Evolutionary conservation across 2,113 vertebrate genomes (phyloP), one percentile per base, ranked within the genome.

Genomic region (Lonchura striata): DNA sequence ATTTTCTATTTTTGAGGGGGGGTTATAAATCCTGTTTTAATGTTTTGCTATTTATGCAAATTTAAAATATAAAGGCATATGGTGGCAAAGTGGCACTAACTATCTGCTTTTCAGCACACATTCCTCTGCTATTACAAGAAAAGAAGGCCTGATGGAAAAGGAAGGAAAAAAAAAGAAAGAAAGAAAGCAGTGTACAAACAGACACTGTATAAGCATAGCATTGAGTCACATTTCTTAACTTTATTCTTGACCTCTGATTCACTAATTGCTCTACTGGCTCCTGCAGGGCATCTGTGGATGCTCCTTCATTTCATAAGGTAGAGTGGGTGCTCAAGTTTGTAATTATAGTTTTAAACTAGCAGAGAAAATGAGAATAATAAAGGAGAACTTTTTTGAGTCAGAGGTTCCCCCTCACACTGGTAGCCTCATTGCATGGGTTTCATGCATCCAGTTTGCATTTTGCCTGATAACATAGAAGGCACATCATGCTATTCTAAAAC

Each of bases 1-100:
- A 94, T 94, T 96, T 95, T 88, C 90, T 90, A 18, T 42, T 94
- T 96, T 86, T 95, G 66, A 82, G 91, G 65, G 77, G 82, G 71
- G 70, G 56, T 81, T 96, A 96, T 95, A 96, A 96, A 93, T 95
- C 57, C 78, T 93, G 80, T 90, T 97, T 96, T 95, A 96, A 92
- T 97, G 96, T 97, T 97, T 97, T 97, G 94, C 90, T 94, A 28
- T 95, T 97, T 96, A 97, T 97, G 97, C 95, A 97, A 94, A 97
- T 97, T 96, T 97, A 95, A 97, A 97, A 96, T 95, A 95, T 82
- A 96, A 97, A 97, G 96, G 96, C 97, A 97, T 97, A 97, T 97
- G 95, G 94, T 93, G 50, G 83, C 83, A 96, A 96, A 97, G 96
- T 97, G 93, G 95, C 96, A 97, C 94, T 96, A 97, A 96, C 95